A percentile compares a stretch with the other conserved stretches of the same genome.
Conservation (phyloP, 2,888 invertebrate genomes). For the Eilema sororculum region DNA sequence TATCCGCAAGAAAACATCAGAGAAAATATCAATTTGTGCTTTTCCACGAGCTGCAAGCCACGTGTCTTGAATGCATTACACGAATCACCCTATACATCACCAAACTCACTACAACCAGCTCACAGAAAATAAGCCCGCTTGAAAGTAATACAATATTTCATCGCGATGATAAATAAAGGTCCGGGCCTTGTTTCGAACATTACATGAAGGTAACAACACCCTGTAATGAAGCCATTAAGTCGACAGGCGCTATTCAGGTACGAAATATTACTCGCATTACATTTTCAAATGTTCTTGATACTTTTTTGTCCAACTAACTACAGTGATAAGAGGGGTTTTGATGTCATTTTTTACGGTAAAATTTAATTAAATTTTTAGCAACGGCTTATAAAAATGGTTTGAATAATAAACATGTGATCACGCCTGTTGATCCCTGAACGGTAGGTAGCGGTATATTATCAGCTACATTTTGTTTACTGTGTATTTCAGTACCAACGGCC, state of each 20-base stretch:
- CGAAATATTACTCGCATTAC: conserved; percentile 22
- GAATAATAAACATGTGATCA: neutral
- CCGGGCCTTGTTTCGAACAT: neutral
- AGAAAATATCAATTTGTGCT: neutral
- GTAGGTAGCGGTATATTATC: neutral
- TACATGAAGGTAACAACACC: conserved; percentile 14
- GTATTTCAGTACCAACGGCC: too few species aligned
- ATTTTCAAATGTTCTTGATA: conserved; percentile 7
- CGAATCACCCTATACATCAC: neutral
- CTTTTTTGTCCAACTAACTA: conserved; percentile 3
- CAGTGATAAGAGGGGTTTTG: neutral
- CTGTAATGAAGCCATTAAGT: conserved; percentile 25
- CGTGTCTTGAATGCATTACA: neutral
- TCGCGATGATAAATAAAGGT: conserved; percentile 13
- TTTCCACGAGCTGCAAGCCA: neutral
- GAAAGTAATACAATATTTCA: conserved; percentile 16
- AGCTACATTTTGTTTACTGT: too few species aligned
- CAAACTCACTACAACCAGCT: neutral
- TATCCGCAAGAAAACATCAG: too few species aligned
- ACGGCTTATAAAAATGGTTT: neutral
- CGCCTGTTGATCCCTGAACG: neutral
- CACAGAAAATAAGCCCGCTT: conserved; percentile 10
- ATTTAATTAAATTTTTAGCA: neutral
- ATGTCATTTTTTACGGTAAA: neutral
- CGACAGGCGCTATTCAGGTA: conserved; percentile 15